Conservation (phyloP, 2,113 vertebrate species). For the Cephalopholis sonnerati region DNA sequence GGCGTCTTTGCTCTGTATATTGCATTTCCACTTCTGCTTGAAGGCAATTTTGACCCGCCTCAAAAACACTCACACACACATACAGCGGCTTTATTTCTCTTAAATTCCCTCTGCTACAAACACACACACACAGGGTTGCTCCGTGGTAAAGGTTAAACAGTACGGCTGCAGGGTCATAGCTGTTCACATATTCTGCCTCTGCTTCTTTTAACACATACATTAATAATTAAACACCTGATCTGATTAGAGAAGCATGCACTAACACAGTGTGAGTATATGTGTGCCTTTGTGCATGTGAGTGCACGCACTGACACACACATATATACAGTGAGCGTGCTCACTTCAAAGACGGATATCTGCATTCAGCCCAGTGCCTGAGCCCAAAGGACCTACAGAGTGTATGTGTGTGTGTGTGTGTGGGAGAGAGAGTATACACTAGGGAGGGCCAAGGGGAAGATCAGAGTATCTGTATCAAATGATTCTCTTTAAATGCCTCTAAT, state of each 20-base stretch:
- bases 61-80: conserved; percentile 20
- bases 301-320: not conserved
- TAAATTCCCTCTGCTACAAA: not conserved
- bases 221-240: conserved; percentile 77
- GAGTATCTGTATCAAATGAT: conserved; percentile 79
- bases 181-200: conserved; percentile 60
- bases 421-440: conserved; percentile 69
- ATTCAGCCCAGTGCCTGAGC: conserved; percentile 65
- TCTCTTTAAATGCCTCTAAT: conserved; percentile 81
- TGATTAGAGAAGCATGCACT: conserved; percentile 72
- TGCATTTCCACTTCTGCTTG: conserved; percentile 28
- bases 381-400: conserved; percentile 59
- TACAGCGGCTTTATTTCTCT: conserved; percentile 2
- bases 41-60: conserved; percentile 9
- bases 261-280: conserved; percentile 26
- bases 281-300: conserved; percentile 6
- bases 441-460: conserved; percentile 78
- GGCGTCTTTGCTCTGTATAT: not conserved
- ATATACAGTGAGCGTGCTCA: conserved; percentile 32
- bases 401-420: conserved; percentile 15
- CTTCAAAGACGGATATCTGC: conserved; percentile 79
- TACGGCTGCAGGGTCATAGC: conserved; percentile 63
- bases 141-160: conserved; percentile 69
- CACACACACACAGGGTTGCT: conserved; percentile 24
- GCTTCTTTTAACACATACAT: conserved; percentile 67